Base-by-base conservation (phyloP, 2,888 invertebrate genomes). In the Camptogramma bilineatum region DNA sequence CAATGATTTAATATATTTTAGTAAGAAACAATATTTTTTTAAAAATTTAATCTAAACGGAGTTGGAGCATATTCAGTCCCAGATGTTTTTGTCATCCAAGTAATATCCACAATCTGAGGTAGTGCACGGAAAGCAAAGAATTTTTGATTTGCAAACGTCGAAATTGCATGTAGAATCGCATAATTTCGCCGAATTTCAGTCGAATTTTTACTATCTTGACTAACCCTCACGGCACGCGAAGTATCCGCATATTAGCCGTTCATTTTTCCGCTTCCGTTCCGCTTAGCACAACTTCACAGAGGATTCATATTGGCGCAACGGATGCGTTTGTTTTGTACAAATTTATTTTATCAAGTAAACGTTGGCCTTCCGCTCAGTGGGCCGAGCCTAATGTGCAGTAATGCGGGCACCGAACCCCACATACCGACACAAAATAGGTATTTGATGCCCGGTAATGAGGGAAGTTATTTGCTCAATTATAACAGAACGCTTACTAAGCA, bases 281-380 rank as follows among this genome's bases (percentile, higher is more conserved):
- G 82, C 87, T 91, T 85, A 85, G 83, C 90, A 87, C 84, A 81
- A 88, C 90, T 91, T 91, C 91, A 91, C 86, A 90, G 89, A 90
- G 90, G 84, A 91, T 87, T 90, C 91, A 91, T 91, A 91, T 90
- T 88, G 89, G 88, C 87, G 84, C 87, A 85, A 74, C 77, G 85
- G 87, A 86, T 91, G 90, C 88, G 89, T 91, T 91, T 91, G 91
- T 92, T 91, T 90, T 89, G 90, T 89, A 86, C 88, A 87, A 90
- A 91, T 91, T 90, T 91, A 93, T 93, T 92, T 92, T 91, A 92
- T 93, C 91, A 90, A 92, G 90, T 91, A 90, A 91, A 90, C 86
- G 87, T 84, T 84, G 86, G 90, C 80, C 81, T 88, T 87, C 87
- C 81, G 82, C 86, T 78, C 92, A 92, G 69, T 91, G 91, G 82